Base-by-base conservation (phyloP, 2,888 invertebrate species). In the Lampropteryx suffumata region DNA sequence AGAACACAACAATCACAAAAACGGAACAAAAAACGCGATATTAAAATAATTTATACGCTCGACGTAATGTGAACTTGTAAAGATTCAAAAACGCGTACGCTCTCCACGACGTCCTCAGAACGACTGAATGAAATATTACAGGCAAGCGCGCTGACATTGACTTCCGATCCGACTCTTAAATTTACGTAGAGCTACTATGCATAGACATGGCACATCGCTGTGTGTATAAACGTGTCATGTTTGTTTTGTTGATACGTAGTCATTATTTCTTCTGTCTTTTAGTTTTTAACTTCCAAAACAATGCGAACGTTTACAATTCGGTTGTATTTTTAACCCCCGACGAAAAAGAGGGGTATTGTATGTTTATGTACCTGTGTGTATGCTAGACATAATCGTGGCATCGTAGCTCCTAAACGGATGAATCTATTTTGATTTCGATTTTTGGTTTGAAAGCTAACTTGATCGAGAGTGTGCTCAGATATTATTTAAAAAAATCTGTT, bases 91-190 rank as follows among this genome's bases (percentile, higher is more conserved):
- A 50, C 36, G 28, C 56, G 51, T 58, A 34, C 51, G 42, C 28
- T 8, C 46, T 4, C 37, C 5, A 13, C 41, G 28, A 39, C 46
- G 59, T 40, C 43, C 55, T 30, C 45, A 47, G 42, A 47, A 47
- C 49, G 58, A 62, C 62, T 62, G 57, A 57, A n/a, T 62, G 57
- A 59, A 49, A 27, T 37, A 37, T 42, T 28, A 43, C 27, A 42
- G 27, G 24, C 24, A 7, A 1, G 17, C 35, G 51, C 34, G 24
- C 43, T 54, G 56, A 51, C 59, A 59, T 62, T 59, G 59, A 64
- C 61, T 55, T 60, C 55, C 24, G 24, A 7, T 24, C 24, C 53
- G 53, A 57, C 55, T 46, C 43, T 48, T 51, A 50, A 47, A 55
- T 39, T 50, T 29, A 49, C 36, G 17, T 49, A 49, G 49, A 49